phyloP scores from a whole-genome alignment of 2,113 vertebrate genomes.

The Morone saxatilis region DNA sequence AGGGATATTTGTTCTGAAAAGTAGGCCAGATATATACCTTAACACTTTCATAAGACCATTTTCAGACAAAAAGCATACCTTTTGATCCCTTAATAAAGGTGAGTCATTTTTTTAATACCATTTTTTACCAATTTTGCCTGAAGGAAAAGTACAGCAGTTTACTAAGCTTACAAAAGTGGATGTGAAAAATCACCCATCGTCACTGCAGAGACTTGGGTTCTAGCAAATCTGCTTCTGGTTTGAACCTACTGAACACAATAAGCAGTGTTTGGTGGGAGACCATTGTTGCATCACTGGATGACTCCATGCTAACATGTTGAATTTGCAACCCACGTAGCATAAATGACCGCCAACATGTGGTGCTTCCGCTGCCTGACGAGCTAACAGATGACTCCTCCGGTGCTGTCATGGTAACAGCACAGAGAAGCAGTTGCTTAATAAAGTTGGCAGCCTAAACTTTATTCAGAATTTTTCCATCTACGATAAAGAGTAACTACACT shows the following conservation, averaged over 20 bases:
- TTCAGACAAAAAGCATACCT: background rate
- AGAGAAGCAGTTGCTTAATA: background rate
- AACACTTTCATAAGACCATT: background rate
- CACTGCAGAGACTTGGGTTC: background rate
- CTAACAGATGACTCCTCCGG: background rate
- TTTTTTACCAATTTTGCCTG: too few species aligned
- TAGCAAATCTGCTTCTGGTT: background rate
- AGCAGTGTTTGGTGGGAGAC: constrained; percentile 9
- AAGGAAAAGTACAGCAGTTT: background rate
- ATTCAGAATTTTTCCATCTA: too few species aligned
- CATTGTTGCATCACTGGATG: background rate
- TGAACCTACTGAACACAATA: background rate
- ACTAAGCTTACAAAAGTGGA: background rate
- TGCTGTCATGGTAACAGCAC: background rate
- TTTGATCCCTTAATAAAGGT: background rate
- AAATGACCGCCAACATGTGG: background rate
- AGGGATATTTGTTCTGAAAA: background rate
- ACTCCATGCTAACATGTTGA: background rate
- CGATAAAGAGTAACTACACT: too few species aligned
- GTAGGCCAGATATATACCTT: background rate
- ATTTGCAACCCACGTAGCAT: background rate
- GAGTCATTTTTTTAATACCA: background rate
- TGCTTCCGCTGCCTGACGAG: background rate
- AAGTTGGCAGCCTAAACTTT: background rate
- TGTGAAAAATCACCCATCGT: background rate